Evolutionary conservation across 2,888 invertebrate genomes (phyloP), one percentile per base, ranked within the genome.

Genomic region (Pelosia muscerda): DNA sequence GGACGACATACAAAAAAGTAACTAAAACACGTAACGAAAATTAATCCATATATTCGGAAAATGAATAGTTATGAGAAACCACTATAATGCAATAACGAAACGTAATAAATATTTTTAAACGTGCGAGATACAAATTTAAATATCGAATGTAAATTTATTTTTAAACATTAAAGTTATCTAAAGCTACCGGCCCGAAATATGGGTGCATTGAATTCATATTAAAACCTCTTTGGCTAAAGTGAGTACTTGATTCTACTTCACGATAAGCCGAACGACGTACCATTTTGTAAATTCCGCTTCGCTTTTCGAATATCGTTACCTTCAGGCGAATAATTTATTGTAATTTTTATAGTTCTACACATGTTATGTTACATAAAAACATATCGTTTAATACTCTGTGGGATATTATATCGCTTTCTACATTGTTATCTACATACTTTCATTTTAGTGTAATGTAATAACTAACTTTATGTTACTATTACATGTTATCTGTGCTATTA

Each of bases 201-300:
- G 72, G 60, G 58, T 66, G 74, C 78, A 82, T 78, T 79, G 74
- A 84, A 81, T 81, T 81, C 70, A 71, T 68, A 71, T 73, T 76
- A 34, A 67, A 74, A 57, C 28, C 54, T 63, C 38, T 56, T 68
- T 70, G 54, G 15, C 66, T 63, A 69, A 67, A 69, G 63, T 67
- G 62, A 65, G 58, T 55, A 59, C 31, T 57, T 54, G 83, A 81
- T 83, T 56, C 59, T 67, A 71, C 65, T 68, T 11, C 63, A 42
- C 63, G 81, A 82, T 82, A 82, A 83, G 76, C 67, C 59, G 31
- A 73, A 62, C 63, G 67, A 53, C 25, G 65, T 15, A 62, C 71
- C 42, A 68, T 72, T 76, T 81, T 62, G 76, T 65, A 65, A 71
- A 70, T 71, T 73, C 67, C 59, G 74, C 61, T 68, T 74, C 66